Percentiles rank a stretch among this genome's conserved stretches.
Evolutionary conservation across 2,888 invertebrate species (phyloP).

Genomic region (Aelia acuminata): DNA sequence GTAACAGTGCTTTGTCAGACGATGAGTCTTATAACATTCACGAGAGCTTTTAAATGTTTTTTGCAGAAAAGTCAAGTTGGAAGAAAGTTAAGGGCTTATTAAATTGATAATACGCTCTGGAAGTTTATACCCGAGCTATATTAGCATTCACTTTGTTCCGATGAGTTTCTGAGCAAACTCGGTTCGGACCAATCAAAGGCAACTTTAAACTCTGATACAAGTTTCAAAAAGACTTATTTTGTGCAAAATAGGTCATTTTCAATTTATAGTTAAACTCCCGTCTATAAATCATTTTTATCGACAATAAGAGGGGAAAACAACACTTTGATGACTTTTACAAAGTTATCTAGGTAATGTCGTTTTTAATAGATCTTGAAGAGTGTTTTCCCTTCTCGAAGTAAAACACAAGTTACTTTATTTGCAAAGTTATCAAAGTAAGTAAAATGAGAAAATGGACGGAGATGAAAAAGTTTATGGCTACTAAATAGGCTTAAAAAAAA

Average conservation of each 20-base stretch:
- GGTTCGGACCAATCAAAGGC: not conserved
- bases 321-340: not conserved
- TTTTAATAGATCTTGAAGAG: not conserved
- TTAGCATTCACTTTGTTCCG: not conserved
- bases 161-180: not conserved
- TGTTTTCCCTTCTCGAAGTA: not conserved
- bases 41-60: not conserved
- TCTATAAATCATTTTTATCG: not conserved
- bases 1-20: not conserved
- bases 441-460: not conserved
- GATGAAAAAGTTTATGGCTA: not conserved
- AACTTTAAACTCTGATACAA: not conserved
- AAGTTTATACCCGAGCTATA: not conserved
- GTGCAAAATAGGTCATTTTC: not conserved
- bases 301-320: not conserved
- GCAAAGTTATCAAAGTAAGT: not conserved
- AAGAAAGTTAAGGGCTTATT: not conserved
- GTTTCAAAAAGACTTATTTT: not conserved
- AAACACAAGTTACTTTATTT: not conserved
- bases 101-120: not conserved
- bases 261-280: constrained; percentile 18
- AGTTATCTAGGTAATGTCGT: not conserved
- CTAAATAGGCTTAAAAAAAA: not conserved
- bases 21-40: no score
- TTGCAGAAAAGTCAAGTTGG: not conserved